These are phyloP conservation scores for Rhyacichthys aspro DNA, from an alignment of 2,797 vertebrate species.

Conservation along the genomic window DNA sequence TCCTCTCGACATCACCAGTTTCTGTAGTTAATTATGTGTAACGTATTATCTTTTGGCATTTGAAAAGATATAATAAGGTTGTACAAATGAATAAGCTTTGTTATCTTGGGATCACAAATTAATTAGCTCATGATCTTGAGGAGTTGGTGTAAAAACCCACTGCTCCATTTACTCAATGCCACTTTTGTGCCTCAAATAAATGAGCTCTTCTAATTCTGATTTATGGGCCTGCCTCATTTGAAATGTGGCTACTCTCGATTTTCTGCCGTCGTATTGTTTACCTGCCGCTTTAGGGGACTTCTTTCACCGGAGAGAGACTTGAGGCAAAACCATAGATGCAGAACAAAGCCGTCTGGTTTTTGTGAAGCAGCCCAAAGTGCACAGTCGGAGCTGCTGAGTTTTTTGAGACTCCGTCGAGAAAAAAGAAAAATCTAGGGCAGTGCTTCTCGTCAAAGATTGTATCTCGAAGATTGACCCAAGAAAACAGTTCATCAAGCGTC, in stretches of 20 bases:
- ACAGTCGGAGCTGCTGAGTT: neutral
- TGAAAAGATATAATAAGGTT: too few relatives aligned
- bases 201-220: neutral
- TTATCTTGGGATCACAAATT: neutral
- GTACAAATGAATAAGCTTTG: neutral
- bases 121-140: neutral
- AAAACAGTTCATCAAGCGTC: neutral
- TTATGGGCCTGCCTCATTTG: neutral
- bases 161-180: neutral
- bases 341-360: neutral
- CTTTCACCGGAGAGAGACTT: constrained; percentile 10
- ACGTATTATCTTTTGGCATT: too few relatives aligned
- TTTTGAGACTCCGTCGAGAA: constrained; percentile 34
- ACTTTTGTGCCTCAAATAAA: neutral
- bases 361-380: constrained; percentile 25
- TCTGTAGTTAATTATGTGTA: too few relatives aligned
- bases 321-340: constrained; percentile 11
- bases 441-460: constrained; percentile 47
- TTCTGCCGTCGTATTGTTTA: constrained; percentile 10
- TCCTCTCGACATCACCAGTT: too few relatives aligned
- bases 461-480: constrained; percentile 30
- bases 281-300: constrained; percentile 20
- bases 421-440: constrained; percentile 53
- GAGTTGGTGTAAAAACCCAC: neutral
- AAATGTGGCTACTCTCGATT: neutral